Percentiles rank a stretch among this genome's conserved stretches.
Evolutionary conservation across 2,888 invertebrate species (phyloP).

Genomic region (Agrochola litura): DNA sequence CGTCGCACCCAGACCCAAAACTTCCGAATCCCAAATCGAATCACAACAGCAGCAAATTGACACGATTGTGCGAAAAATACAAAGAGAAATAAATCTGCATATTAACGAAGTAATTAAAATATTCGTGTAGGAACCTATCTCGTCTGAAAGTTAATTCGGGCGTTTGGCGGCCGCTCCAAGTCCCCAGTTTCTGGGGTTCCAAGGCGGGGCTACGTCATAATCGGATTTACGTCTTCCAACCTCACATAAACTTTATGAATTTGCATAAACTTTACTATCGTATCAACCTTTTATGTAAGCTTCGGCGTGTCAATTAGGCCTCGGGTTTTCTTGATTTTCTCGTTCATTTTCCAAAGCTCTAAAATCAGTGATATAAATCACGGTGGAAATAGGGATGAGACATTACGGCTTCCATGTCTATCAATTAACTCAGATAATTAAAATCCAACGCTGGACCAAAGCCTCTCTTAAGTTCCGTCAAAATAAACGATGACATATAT

Average conservation of each 20-base stretch:
- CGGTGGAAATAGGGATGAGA: not conserved
- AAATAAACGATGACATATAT: not conserved
- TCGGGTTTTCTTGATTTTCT: conserved; percentile 58
- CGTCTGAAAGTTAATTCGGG: conserved; percentile 69
- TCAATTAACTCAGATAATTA: not conserved
- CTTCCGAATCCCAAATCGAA: conserved; percentile 40
- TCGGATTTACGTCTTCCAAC: conserved; percentile 76
- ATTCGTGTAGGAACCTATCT: conserved; percentile 65
- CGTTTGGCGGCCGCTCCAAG: conserved; percentile 62
- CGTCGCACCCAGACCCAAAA: conserved; percentile 13
- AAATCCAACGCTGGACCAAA: no score
- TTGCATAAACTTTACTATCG: conserved; percentile 79
- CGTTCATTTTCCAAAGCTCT: conserved; percentile 32
- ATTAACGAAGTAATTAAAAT: conserved; percentile 74
- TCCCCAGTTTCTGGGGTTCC: conserved; percentile 69
- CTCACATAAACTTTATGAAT: conserved; percentile 78
- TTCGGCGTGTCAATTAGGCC: conserved; percentile 54
- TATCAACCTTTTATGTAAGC: conserved; percentile 65
- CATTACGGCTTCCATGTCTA: not conserved
- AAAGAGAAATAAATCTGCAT: conserved; percentile 72
- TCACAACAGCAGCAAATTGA: conserved; percentile 55
- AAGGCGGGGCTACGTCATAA: conserved; percentile 72
- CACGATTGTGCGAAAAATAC: conserved; percentile 65
- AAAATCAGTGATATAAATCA: not conserved
- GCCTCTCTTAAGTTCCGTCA: not conserved